Conservation (phyloP, 2,797 vertebrate species). For the Gymnocypris eckloni region DNA sequence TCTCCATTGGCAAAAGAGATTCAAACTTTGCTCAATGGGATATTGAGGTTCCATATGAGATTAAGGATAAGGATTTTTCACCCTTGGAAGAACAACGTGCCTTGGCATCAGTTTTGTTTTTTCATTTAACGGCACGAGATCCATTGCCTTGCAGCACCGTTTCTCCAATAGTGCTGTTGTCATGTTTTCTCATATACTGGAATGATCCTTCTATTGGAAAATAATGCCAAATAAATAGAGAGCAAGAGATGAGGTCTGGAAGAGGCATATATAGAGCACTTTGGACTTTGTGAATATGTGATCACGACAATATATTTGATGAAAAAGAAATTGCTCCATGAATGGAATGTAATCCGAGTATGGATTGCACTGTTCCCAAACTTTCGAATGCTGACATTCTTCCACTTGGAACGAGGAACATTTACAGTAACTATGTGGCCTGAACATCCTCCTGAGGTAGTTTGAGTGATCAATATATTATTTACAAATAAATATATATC, state of each 20-base stretch:
- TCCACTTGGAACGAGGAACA: background rate
- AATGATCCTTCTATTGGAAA: conserved; percentile 32
- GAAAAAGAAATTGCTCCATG: background rate
- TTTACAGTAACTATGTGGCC: background rate
- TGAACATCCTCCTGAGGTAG: background rate
- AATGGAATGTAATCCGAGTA: background rate
- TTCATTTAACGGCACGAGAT: conserved; percentile 63
- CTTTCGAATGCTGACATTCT: background rate
- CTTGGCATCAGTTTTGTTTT: conserved; percentile 46
- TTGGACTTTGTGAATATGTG: conserved; percentile 17
- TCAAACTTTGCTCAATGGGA: conserved; percentile 46
- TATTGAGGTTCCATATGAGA: conserved; percentile 70
- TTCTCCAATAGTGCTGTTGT: conserved; percentile 69
- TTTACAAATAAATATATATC: background rate
- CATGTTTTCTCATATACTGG: conserved; percentile 52
- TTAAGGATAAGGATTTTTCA: conserved; percentile 70
- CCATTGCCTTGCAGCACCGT: conserved; percentile 66
- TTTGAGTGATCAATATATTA: background rate
- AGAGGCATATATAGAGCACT: conserved; percentile 8
- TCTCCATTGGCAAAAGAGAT: conserved; percentile 36
- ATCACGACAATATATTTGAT: background rate
- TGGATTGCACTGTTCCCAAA: background rate
- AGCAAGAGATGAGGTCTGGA: background rate
- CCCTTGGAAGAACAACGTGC: conserved; percentile 44
- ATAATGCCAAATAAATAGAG: conserved; percentile 29